Percentiles rank a stretch among this genome's conserved stretches.
phyloP scores from a whole-genome alignment of 2,888 invertebrate genomes.

The Lypha dubia region DNA sequence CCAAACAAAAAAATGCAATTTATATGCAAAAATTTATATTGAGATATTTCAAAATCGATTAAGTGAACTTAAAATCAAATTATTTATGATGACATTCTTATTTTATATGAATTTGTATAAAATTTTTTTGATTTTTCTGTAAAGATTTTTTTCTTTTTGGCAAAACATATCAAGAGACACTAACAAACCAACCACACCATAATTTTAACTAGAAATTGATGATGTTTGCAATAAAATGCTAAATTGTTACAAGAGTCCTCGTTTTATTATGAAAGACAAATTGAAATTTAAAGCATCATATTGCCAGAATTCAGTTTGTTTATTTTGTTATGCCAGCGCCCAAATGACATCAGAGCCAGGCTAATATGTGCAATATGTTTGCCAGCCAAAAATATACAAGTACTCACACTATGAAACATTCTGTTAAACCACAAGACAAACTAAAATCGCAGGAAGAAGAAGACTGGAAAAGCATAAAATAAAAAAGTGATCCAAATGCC shows the following conservation, averaged over 20 bases:
- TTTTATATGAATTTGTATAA: conserved; percentile 8
- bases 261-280: conserved; percentile 60
- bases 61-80: conserved; percentile 29
- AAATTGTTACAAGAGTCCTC: conserved; percentile 13
- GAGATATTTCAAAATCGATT: conserved; percentile 50
- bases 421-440: conserved; percentile 62
- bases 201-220: conserved; percentile 53
- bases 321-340: conserved; percentile 4
- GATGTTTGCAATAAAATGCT: conserved; percentile 60
- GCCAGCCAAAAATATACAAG: not conserved
- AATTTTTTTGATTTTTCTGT: not conserved
- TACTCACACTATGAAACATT: conserved; percentile 33
- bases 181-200: no score
- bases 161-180: conserved; percentile 4
- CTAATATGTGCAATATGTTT: conserved; percentile 50
- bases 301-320: conserved; percentile 25
- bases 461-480: conserved; percentile 4
- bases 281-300: conserved; percentile 67
- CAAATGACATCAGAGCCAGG: conserved; percentile 48
- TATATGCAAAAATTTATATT: not conserved
- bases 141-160: not conserved
- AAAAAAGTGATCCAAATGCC: conserved; percentile 63
- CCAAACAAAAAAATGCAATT: conserved; percentile 19
- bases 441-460: conserved; percentile 40
- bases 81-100: conserved; percentile 1